Evolutionary conservation across 2,888 invertebrate genomes (phyloP).

Genomic region (Hypercompe scribonia): DNA sequence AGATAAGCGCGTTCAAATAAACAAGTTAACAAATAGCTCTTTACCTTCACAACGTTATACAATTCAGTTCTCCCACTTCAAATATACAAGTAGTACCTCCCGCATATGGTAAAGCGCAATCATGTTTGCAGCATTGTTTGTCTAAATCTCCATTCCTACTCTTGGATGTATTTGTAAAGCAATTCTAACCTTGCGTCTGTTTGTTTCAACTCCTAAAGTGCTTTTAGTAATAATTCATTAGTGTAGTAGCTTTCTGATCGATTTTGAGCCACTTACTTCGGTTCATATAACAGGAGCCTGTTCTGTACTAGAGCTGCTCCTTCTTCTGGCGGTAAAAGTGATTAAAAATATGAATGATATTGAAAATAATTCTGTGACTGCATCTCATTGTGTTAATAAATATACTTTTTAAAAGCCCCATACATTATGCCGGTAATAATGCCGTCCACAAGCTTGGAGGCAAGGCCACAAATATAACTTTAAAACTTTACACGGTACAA

Average conservation of each 20-base stretch:
- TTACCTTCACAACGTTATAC: not conserved
- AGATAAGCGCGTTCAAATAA: not conserved
- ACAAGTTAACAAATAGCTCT: not conserved
- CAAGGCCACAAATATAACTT: too few species aligned
- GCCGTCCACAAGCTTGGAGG: too few species aligned
- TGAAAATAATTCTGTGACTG: too few species aligned
- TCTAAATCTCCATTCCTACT: conserved; percentile 45
- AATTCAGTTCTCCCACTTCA: conserved; percentile 1
- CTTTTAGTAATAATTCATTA: not conserved
- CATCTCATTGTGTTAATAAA: too few species aligned
- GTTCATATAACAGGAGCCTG: not conserved
- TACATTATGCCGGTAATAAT: too few species aligned
- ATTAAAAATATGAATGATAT: too few species aligned
- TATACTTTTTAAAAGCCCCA: too few species aligned
- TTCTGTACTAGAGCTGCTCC: not conserved
- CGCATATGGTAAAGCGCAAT: conserved; percentile 7
- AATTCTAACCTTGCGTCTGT: conserved; percentile 37
- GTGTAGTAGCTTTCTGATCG: not conserved
- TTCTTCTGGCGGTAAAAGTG: not conserved
- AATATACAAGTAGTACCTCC: conserved; percentile 3
- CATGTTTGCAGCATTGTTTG: conserved; percentile 44
- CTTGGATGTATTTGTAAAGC: conserved; percentile 36
- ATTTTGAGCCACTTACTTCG: not conserved
- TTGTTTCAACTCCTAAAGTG: conserved; percentile 20
- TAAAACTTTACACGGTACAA: too few species aligned